A percentile compares a stretch with the other conserved stretches of the same genome.
Evolutionary conservation across 2,888 invertebrate genomes (phyloP).

Genomic region (Cheilosia pagana): DNA sequence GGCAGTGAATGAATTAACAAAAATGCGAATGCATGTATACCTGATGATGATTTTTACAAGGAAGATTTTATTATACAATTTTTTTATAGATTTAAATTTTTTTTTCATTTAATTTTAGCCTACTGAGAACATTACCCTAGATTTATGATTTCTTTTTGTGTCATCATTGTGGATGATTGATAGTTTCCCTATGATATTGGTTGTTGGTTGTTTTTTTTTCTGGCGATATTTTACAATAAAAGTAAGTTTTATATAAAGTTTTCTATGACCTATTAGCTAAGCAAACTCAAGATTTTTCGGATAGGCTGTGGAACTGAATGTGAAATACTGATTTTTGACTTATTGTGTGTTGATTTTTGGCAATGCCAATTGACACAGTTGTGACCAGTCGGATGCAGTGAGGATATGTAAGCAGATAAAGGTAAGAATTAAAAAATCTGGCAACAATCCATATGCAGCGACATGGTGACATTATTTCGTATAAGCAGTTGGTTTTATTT

Average conservation of each 20-base stretch:
- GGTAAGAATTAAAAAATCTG: no score
- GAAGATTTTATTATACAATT: slow-evolving; percentile 13
- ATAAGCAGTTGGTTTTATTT: no score
- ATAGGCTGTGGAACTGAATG: background rate
- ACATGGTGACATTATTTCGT: no score
- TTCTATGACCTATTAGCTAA: slow-evolving; percentile 43
- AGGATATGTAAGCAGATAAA: no score
- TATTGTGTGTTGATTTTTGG: no score
- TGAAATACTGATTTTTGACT: background rate
- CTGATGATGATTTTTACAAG: slow-evolving; percentile 50
- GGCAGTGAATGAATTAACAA: slow-evolving; percentile 68
- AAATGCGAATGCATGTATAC: slow-evolving; percentile 62
- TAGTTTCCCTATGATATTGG: slow-evolving; percentile 11
- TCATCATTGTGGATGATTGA: slow-evolving; percentile 58
- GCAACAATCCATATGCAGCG: no score
- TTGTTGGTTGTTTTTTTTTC: slow-evolving; percentile 13
- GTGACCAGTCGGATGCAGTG: no score
- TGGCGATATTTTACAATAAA: slow-evolving; percentile 57
- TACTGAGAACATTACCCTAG: slow-evolving; percentile 71
- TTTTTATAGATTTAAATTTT: slow-evolving; percentile 15
- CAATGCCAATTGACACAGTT: no score
- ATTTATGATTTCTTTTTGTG: slow-evolving; percentile 59
- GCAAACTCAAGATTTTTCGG: slow-evolving; percentile 56
- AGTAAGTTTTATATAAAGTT: slow-evolving; percentile 1
- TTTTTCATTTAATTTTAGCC: slow-evolving; percentile 37